Conservation (phyloP, 2,797 vertebrate genomes). For the Serranus cabrilla region DNA sequence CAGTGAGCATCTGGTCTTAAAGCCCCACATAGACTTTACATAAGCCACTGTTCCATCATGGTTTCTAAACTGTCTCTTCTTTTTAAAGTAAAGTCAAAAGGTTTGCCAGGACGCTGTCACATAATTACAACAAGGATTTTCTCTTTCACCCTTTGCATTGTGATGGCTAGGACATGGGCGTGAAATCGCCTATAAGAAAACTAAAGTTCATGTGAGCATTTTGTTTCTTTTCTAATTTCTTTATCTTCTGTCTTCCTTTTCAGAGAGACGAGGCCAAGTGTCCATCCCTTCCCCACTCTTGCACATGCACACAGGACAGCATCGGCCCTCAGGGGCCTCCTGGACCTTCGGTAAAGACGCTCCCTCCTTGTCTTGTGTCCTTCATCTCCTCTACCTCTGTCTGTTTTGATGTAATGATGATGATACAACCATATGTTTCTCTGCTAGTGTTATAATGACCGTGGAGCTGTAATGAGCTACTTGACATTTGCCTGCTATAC, state of each 20-base stretch:
- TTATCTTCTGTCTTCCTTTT: constrained; percentile 45
- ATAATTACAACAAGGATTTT: constrained; percentile 19
- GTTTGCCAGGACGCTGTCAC: constrained; percentile 39
- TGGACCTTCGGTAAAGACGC: constrained; percentile 92
- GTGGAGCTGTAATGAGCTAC: constrained; percentile 8
- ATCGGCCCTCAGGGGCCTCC: constrained; percentile 95
- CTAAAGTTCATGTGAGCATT: background rate
- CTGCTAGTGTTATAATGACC: constrained; percentile 40
- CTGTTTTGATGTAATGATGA: constrained; percentile 49
- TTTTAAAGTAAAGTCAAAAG: constrained; percentile 42
- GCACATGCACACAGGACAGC: constrained; percentile 97
- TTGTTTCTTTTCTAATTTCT: constrained; percentile 33
- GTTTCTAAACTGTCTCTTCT: constrained; percentile 38
- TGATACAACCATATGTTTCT: constrained; percentile 61
- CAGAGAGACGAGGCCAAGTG: constrained; percentile 99
- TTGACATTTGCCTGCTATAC: constrained; percentile 35
- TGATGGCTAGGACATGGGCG: constrained; percentile 29
- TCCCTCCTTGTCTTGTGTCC: constrained; percentile 16
- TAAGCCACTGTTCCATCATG: constrained; percentile 19
- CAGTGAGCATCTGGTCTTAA: constrained; percentile 27
- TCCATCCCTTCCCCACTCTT: constrained; percentile 95
- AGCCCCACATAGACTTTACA: constrained; percentile 6
- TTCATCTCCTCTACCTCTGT: constrained; percentile 25
- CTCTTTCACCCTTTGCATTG: constrained; percentile 6
- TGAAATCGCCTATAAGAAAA: constrained; percentile 13